Percentiles rank a stretch among this genome's conserved stretches.
Conservation (phyloP, 2,113 vertebrate species). For the Chaenogobius annularis region DNA sequence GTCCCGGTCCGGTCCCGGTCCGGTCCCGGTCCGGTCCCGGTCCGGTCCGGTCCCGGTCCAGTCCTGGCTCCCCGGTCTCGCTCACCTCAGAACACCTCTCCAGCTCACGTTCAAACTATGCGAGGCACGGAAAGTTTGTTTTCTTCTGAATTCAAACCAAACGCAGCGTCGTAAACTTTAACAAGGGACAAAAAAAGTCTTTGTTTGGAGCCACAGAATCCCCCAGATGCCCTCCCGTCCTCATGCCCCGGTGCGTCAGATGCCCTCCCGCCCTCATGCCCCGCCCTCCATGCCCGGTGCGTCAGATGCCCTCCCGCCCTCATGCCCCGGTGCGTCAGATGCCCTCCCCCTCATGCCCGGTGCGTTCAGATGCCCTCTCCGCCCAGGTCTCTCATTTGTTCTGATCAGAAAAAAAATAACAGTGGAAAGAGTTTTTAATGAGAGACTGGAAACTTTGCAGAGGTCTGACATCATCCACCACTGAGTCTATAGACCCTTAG, state of each 20-base stretch:
- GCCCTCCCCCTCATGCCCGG: too few relatives aligned
- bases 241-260: background rate
- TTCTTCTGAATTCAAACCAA: background rate
- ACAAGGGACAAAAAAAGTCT: background rate
- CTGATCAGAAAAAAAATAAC: background rate
- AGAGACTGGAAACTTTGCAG: constrained; percentile 1
- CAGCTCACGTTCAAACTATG: background rate
- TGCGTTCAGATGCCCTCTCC: too few relatives aligned
- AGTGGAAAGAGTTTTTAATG: constrained; percentile 4
- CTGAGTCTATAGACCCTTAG: background rate
- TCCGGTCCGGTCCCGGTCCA: background rate
- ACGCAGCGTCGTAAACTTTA: background rate
- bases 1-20: background rate
- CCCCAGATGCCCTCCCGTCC: too few relatives aligned
- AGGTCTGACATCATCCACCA: constrained; percentile 2
- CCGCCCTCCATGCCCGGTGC: too few relatives aligned
- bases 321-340: too few relatives aligned
- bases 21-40: background rate
- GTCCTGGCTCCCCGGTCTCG: background rate
- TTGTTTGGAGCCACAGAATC: background rate
- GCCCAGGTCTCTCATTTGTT: background rate
- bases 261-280: background rate
- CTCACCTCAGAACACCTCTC: background rate
- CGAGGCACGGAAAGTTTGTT: background rate
- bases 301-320: too few relatives aligned